Percentiles rank a stretch among this genome's conserved stretches.
These are phyloP conservation scores for Petrolisthes manimaculis DNA, from an alignment of 2,888 invertebrate species.

Conservation along the genomic window DNA sequence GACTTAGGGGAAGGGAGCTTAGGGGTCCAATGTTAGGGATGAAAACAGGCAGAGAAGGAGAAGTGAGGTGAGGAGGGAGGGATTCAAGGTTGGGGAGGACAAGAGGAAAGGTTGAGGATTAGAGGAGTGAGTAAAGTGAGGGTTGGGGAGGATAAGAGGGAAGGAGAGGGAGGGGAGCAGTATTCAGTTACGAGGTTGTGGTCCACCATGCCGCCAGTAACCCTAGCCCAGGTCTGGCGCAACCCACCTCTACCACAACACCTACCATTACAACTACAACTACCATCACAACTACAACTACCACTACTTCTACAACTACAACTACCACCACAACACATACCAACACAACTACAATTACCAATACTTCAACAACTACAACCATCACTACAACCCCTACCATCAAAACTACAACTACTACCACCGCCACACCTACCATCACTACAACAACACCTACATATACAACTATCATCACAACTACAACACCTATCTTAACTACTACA, in stretches of 20 bases:
- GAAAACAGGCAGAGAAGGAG: background rate
- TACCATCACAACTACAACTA: background rate
- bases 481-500: background rate
- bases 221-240: slow-evolving; percentile 3
- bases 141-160: background rate
- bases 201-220: slow-evolving; percentile 14
- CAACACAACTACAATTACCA: background rate
- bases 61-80: background rate
- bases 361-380: background rate
- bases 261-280: background rate
- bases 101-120: too few relatives aligned
- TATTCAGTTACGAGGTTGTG: slow-evolving; percentile 18
- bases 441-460: too few relatives aligned
- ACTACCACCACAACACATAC: too few relatives aligned
- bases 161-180: background rate
- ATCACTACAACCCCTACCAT: background rate
- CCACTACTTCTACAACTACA: background rate
- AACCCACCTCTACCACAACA: background rate
- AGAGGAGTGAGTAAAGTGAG: background rate
- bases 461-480: too few relatives aligned
- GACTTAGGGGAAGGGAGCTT: background rate
- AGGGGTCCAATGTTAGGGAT: background rate
- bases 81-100: too few relatives aligned
- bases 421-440: too few relatives aligned
- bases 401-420: background rate